Evolutionary conservation across 2,888 invertebrate species (phyloP).

Genomic region (Nomada ferruginata): DNA sequence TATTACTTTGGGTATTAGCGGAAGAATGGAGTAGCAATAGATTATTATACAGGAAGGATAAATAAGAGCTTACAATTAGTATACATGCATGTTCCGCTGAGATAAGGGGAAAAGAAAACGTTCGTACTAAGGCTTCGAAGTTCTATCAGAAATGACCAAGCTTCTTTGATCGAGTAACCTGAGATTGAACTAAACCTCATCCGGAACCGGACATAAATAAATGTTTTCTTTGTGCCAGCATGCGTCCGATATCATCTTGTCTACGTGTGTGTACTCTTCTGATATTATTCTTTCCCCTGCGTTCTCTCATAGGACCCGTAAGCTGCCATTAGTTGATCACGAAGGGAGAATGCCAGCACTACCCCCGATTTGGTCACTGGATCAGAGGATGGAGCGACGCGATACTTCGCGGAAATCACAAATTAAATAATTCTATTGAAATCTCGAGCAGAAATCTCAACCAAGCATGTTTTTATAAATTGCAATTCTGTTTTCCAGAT

Average conservation of each 20-base stretch:
- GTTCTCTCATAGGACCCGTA: constrained; percentile 16
- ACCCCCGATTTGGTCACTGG: constrained; percentile 21
- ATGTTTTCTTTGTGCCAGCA: constrained; percentile 38
- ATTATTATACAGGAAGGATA: too few relatives aligned
- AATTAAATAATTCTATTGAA: constrained; percentile 28
- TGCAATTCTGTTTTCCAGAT: too few relatives aligned
- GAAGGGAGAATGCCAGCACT: constrained; percentile 11
- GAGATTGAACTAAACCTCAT: constrained; percentile 52
- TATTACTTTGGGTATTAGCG: too few relatives aligned
- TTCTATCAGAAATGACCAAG: constrained; percentile 56
- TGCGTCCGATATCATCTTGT: constrained; percentile 16
- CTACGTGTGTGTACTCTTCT: constrained; percentile 20
- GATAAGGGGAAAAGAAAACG: too few relatives aligned
- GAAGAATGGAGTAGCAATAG: too few relatives aligned
- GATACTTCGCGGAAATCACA: constrained; percentile 9
- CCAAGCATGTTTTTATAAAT: too few relatives aligned
- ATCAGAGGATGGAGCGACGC: constrained; percentile 30
- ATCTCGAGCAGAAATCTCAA: background rate
- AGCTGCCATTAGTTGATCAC: constrained; percentile 32
- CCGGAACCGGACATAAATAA: constrained; percentile 51
- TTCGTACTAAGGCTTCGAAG: constrained; percentile 51
- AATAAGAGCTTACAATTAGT: too few relatives aligned
- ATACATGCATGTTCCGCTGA: too few relatives aligned
- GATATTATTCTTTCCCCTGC: constrained; percentile 8
- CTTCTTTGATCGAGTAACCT: constrained; percentile 52